Evolutionary conservation across 1,140 invertebrate species (phyloP), one percentile per base, ranked within the genome.

Genomic region (Wasmannia auropunctata): DNA sequence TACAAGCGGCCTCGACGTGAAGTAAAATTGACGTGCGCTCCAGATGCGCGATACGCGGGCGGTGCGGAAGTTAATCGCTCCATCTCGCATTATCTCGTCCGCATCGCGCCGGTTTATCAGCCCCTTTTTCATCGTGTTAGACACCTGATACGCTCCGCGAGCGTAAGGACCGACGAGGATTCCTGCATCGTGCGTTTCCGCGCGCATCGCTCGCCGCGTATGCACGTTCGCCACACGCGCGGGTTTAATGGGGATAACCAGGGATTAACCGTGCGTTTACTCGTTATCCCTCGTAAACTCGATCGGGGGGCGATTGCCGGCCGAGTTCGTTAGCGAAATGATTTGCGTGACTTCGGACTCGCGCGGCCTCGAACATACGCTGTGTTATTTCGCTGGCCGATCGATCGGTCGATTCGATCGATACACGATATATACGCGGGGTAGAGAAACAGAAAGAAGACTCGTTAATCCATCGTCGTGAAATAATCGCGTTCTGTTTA

Each of bases 221-320:
- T 25, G 75, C 25, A 10, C 31, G 25, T 22, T n/a, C 40, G 40
- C 43, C 14, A 34, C 34, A n/a, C 79, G 16, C 72, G 81, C 16
- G 81, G 84, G 37, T 88, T 89, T 88, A 83, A 58, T 31, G 43
- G 83, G 51, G 70, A 19, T 58, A 74, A 43, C 46, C 22, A 22
- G 31, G 76, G 77, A 89, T 89, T 86, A 89, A 87, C 79, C 65
- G 74, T 87, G 77, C 85, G 88, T 89, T 90, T 90, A 90, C 76
- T 79, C 72, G 63, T 89, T 90, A 90, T 69, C 77, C 77, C n/a
- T 43, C 37, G 87, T 89, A 89, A 90, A 90, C 85, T 89, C 80
- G 88, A 90, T 90, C 88, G 87, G 85, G 87, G 85, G 85, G 79
- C 87, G 88, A 89, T 89, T 89, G 88, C 85, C 49, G 72, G 63